Conservation (phyloP, 2,113 vertebrate genomes). For the Hydrolagus affinis region DNA sequence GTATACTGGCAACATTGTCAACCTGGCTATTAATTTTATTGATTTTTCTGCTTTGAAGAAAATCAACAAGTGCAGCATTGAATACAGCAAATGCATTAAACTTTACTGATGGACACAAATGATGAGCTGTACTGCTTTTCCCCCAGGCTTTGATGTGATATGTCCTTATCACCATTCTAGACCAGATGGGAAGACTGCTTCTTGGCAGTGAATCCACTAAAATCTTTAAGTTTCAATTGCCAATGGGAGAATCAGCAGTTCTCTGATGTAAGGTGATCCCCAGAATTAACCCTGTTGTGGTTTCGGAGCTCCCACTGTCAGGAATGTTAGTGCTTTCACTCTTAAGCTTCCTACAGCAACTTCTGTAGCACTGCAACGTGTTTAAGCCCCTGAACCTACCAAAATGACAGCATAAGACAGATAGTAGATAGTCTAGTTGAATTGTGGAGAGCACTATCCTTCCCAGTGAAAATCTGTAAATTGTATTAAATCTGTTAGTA, state of each 20-base stretch:
- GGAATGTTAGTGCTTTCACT: no score
- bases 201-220: neutral
- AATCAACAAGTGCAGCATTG: no score
- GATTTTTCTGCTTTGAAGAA: no score
- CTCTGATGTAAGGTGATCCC: neutral
- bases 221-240: neutral
- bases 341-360: neutral
- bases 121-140: neutral
- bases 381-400: neutral
- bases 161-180: neutral
- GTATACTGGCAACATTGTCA: no score
- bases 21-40: no score
- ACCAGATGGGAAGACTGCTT: neutral
- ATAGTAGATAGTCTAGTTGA: neutral
- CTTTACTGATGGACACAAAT: neutral
- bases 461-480: neutral
- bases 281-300: neutral
- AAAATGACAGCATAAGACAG: neutral
- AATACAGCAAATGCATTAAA: neutral
- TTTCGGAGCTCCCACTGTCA: neutral
- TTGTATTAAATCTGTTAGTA: neutral
- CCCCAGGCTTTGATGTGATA: neutral
- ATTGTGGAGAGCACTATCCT: neutral
- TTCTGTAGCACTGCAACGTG: neutral
- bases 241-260: neutral